Evolutionary conservation across 2,113 vertebrate species (phyloP).

Genomic region (Tachysurus vachellii): DNA sequence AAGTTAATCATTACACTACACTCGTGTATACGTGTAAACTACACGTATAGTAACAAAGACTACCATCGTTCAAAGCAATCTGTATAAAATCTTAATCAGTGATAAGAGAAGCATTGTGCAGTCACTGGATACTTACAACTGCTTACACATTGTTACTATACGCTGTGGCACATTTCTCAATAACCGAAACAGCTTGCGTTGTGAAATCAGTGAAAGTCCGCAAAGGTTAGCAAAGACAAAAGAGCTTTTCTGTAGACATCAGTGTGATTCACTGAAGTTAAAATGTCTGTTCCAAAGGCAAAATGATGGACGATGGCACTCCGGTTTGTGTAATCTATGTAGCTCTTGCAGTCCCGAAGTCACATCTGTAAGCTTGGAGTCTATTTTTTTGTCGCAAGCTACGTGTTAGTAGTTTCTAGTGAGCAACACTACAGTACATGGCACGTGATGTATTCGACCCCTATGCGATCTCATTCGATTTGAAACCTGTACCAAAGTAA

Average conservation of each 20-base stretch:
- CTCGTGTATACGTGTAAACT: not conserved
- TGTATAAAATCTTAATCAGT: not conserved
- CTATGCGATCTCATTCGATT: not conserved
- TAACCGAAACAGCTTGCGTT: not conserved
- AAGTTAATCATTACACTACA: not conserved
- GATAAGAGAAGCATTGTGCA: not conserved
- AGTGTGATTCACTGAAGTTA: not conserved
- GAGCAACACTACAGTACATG: not conserved
- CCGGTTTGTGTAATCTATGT: not conserved
- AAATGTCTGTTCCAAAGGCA: not conserved
- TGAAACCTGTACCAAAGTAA: not conserved
- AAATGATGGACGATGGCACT: not conserved
- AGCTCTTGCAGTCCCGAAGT: not conserved
- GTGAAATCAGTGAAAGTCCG: slow-evolving; percentile 2
- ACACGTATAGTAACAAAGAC: not conserved
- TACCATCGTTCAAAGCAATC: not conserved
- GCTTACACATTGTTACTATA: not conserved
- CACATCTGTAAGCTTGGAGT: not conserved
- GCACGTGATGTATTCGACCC: too few relatives aligned
- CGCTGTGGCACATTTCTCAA: not conserved
- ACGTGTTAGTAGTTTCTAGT: not conserved
- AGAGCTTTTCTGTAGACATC: too few relatives aligned
- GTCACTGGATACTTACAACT: not conserved
- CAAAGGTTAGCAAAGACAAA: not conserved
- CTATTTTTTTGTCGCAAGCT: not conserved